Evolutionary conservation across 2,797 vertebrate species (phyloP).

Genomic region (Orientallactaga sibirica): DNA sequence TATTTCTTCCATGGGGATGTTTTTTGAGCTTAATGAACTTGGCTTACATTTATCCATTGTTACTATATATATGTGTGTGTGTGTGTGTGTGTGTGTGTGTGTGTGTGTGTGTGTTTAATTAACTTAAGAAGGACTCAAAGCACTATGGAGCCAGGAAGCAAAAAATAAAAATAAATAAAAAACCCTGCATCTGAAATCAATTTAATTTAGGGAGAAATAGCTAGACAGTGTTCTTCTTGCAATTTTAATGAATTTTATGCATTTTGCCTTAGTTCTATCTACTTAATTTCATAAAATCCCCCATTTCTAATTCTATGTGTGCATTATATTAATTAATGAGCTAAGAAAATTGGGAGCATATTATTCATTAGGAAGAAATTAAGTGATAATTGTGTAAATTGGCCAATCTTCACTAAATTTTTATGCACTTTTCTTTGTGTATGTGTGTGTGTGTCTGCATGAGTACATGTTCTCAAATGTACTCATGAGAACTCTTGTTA

Average conservation of each 20-base stretch:
- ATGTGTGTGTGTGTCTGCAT: background rate
- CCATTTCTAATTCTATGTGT: background rate
- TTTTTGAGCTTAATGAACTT: conserved; percentile 29
- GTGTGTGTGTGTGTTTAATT: conserved; percentile 49
- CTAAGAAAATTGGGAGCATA: background rate
- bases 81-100: background rate
- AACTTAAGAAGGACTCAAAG: conserved; percentile 54
- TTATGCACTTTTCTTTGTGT: background rate
- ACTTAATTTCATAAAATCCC: conserved; percentile 1
- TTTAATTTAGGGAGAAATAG: conserved; percentile 59
- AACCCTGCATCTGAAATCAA: background rate
- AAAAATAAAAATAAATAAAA: background rate
- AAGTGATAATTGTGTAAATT: background rate
- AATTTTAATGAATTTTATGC: conserved; percentile 10
- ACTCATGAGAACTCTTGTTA: too few species aligned
- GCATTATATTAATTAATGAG: conserved; percentile 32
- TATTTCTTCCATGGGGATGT: conserved; percentile 39
- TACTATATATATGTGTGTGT: conserved; percentile 30
- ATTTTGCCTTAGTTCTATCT: background rate
- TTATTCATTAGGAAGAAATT: conserved; percentile 20
- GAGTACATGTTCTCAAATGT: background rate
- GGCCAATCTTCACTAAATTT: background rate
- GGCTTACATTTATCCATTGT: conserved; percentile 38
- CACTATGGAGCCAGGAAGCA: conserved; percentile 37
- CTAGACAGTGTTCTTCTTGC: background rate